phyloP scores from a whole-genome alignment of 2,113 vertebrate species.

The Peucedramus taeniatus region DNA sequence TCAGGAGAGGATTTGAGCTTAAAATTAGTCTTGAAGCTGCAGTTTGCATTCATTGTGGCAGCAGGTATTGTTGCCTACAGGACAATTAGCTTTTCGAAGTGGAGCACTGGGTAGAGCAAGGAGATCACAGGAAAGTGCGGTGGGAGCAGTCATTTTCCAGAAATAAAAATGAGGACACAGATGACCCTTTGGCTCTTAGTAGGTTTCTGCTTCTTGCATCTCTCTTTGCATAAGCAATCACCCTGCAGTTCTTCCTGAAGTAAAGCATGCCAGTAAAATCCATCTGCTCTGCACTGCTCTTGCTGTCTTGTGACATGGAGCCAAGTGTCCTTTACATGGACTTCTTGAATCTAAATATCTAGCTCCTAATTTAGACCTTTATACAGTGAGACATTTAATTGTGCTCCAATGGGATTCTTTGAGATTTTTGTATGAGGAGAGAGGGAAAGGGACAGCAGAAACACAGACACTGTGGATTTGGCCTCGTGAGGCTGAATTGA shows the following conservation, averaged over 20 bases:
- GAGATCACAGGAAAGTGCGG: neutral
- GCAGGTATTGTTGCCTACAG: neutral
- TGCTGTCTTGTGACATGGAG: neutral
- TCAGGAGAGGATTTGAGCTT: neutral
- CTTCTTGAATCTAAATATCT: neutral
- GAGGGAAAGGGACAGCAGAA: neutral
- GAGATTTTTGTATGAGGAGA: neutral
- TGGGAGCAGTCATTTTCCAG: neutral
- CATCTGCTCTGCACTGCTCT: neutral
- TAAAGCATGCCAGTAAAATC: neutral
- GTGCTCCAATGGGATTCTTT: neutral
- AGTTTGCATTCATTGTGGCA: neutral
- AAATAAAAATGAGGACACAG: slow-evolving; percentile 8
- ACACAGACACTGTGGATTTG: neutral
- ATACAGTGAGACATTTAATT: neutral
- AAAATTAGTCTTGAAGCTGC: neutral
- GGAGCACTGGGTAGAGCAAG: neutral
- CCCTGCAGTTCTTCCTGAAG: neutral
- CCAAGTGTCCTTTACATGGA: neutral
- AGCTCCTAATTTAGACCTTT: neutral
- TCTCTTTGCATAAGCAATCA: neutral
- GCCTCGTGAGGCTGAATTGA: neutral
- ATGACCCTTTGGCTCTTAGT: neutral
- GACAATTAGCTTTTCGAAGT: neutral
- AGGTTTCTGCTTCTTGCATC: neutral